Percentiles rank a stretch among this genome's conserved stretches.
These are phyloP conservation scores for Isichthys henryi DNA, from an alignment of 2,113 vertebrate genomes.

Conservation along the genomic window DNA sequence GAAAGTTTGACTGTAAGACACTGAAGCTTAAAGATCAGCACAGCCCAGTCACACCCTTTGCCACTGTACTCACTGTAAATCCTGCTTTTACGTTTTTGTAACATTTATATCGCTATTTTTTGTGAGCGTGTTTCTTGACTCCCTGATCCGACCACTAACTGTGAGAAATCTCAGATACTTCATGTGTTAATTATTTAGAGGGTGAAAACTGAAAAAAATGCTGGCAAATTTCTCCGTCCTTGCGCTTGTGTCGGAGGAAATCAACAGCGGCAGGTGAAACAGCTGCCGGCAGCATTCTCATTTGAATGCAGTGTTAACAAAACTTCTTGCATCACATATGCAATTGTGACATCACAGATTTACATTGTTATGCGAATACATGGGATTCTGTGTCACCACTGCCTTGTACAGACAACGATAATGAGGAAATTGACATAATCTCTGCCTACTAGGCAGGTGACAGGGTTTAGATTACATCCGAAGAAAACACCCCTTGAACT, in stretches of 20 bases:
- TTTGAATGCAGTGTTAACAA: not conserved
- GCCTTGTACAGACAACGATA: not conserved
- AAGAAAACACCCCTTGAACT: not conserved
- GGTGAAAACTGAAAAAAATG: not conserved
- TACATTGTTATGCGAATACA: not conserved
- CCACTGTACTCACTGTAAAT: not conserved
- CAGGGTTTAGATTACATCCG: not conserved
- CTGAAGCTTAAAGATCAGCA: not conserved
- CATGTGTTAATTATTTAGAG: not conserved
- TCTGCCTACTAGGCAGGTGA: not conserved
- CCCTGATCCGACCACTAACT: not conserved
- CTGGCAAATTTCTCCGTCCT: not conserved
- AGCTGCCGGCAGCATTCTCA: not conserved
- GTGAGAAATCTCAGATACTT: not conserved
- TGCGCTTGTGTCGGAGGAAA: not conserved
- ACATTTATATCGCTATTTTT: not conserved
- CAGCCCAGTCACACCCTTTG: not conserved
- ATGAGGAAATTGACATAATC: not conserved
- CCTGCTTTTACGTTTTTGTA: not conserved
- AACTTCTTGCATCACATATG: not conserved
- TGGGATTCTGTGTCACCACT: not conserved
- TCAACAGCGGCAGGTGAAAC: not conserved
- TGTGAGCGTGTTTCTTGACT: not conserved
- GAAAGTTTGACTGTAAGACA: not conserved
- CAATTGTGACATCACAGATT: not conserved